These are phyloP conservation scores for Synanthedon vespiformis DNA, from an alignment of 2,888 invertebrate genomes.

Conservation along the genomic window DNA sequence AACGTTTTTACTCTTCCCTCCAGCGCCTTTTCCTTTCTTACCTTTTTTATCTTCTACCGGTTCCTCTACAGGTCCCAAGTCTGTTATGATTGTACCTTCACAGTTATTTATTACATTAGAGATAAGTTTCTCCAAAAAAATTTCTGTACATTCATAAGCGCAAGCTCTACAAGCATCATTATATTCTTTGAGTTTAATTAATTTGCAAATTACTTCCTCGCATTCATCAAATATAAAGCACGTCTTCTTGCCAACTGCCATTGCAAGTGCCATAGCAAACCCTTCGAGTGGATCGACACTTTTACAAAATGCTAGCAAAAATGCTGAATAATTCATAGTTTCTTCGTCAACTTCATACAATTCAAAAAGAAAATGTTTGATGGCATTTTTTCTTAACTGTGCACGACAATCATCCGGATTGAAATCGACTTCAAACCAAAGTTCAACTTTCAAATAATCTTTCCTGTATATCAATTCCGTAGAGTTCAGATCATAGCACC, in stretches of 20 bases:
- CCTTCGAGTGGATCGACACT: conserved; percentile 63
- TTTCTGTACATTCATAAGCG: conserved; percentile 36
- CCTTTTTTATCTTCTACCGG: conserved; percentile 26
- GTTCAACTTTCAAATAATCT: conserved; percentile 29
- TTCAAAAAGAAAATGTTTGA: conserved; percentile 70
- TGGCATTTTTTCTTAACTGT: conserved; percentile 35
- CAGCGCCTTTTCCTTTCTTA: conserved; percentile 28
- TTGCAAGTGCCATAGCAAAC: conserved; percentile 67
- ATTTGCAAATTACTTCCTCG: conserved; percentile 48
- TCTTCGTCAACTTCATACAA: conserved; percentile 61
- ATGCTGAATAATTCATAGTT: conserved; percentile 71
- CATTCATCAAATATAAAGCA: conserved; percentile 63
- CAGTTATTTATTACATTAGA: conserved; percentile 37
- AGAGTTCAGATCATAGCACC: conserved; percentile 49
- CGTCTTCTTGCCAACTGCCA: conserved; percentile 65
- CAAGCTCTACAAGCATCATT: conserved; percentile 44
- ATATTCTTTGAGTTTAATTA: conserved; percentile 44
- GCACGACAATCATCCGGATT: conserved; percentile 24
- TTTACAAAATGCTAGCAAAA: conserved; percentile 75
- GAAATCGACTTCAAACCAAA: conserved; percentile 54
- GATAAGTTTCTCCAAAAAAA: conserved; percentile 39
- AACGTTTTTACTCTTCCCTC: conserved; percentile 28
- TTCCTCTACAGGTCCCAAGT: conserved; percentile 34
- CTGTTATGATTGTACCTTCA: conserved; percentile 42
- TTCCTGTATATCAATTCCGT: conserved; percentile 44